These are phyloP conservation scores for Bergia puertoricense DNA, from an alignment of 92 coral and sea anemone species.

Conservation along the genomic window DNA sequence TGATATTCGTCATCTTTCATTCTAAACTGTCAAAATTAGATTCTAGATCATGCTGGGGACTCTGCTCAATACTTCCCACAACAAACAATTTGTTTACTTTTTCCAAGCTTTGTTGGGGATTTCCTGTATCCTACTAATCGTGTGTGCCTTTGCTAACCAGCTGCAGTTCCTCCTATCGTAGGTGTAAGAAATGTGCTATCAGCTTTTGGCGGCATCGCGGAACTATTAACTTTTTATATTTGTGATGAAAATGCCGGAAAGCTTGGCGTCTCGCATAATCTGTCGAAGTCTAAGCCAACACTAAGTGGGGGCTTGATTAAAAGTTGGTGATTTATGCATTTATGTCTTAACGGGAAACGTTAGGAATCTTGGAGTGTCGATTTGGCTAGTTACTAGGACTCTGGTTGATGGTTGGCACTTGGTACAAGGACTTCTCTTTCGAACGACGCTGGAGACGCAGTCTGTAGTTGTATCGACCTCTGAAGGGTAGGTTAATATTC, in stretches of 20 bases:
- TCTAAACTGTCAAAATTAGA: conserved; percentile 1
- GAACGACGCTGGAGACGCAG: background rate
- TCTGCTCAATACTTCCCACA: background rate
- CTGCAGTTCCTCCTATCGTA: background rate
- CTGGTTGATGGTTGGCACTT: background rate
- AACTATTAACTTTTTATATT: background rate
- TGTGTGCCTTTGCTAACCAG: background rate
- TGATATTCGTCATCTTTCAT: background rate
- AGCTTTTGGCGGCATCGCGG: conserved; percentile 17
- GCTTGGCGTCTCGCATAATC: background rate
- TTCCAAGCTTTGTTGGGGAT: conserved; percentile 7
- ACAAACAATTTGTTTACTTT: conserved; percentile 7
- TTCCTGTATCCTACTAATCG: background rate
- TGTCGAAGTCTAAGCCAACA: background rate
- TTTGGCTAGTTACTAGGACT: conserved; percentile 1
- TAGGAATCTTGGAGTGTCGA: background rate
- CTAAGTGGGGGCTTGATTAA: background rate
- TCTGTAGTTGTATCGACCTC: background rate
- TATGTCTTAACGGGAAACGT: background rate
- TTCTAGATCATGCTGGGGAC: background rate
- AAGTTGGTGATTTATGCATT: background rate
- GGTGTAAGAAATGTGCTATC: conserved; percentile 1
- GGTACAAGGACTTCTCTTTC: background rate
- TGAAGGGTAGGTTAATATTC: background rate
- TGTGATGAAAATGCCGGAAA: background rate